These are phyloP conservation scores for Gyrodactylus bullatarudis DNA, from an alignment of 1,140 invertebrate genomes.

Conservation along the genomic window DNA sequence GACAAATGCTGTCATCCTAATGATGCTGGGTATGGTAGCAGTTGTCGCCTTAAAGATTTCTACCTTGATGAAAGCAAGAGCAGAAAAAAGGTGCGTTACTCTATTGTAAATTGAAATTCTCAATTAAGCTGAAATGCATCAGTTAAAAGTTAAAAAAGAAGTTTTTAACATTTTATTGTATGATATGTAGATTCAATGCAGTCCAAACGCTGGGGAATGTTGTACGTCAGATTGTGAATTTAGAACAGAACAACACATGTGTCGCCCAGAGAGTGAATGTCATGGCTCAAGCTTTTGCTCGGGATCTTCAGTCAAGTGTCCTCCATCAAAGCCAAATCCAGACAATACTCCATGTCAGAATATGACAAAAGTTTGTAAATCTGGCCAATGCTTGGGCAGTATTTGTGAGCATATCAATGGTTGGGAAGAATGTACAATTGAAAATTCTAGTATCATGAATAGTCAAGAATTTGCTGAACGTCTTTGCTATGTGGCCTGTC, in stretches of 20 bases:
- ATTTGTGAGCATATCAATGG: neutral
- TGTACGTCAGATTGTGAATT: slow-evolving; percentile 31
- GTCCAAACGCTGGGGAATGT: slow-evolving; percentile 42
- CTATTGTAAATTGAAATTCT: neutral
- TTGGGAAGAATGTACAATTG: slow-evolving; percentile 8
- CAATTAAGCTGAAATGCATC: neutral
- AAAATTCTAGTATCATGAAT: neutral
- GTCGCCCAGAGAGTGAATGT: slow-evolving; percentile 56
- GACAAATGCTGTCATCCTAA: slow-evolving; percentile 54
- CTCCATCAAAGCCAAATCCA: neutral
- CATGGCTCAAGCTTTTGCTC: slow-evolving; percentile 46
- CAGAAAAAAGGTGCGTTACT: neutral
- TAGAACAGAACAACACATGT: slow-evolving; percentile 79
- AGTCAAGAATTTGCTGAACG: neutral
- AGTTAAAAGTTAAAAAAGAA: too few species aligned
- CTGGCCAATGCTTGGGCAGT: neutral
- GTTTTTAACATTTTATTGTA: too few species aligned
- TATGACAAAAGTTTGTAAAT: neutral
- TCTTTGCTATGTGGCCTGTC: neutral
- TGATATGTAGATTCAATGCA: slow-evolving; percentile 36
- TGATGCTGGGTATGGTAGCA: slow-evolving; percentile 21
- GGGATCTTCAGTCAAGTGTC: slow-evolving; percentile 26
- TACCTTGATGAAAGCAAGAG: slow-evolving; percentile 10
- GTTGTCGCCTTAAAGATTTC: neutral
- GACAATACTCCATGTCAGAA: slow-evolving; percentile 8